These are phyloP conservation scores for Hyalella azteca DNA, from an alignment of 2,888 invertebrate genomes.

Conservation along the genomic window DNA sequence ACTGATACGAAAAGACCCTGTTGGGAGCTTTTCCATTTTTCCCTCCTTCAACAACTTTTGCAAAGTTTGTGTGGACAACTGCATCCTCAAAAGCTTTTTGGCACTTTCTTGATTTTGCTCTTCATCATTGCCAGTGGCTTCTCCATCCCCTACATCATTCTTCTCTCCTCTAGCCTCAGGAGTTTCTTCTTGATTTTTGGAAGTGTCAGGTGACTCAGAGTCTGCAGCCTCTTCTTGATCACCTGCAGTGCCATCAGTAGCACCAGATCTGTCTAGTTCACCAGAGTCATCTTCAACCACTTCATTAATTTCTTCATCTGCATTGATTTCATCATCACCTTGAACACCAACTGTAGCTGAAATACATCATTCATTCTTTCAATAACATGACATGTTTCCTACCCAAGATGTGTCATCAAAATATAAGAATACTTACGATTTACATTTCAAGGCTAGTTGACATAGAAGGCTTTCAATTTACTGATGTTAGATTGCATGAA, in stretches of 20 bases:
- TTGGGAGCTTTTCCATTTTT: constrained; percentile 39
- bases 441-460: too few relatives aligned
- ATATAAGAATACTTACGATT: too few relatives aligned
- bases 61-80: constrained; percentile 39
- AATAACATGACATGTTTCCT: too few relatives aligned
- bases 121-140: neutral
- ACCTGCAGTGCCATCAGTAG: neutral
- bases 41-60: constrained; percentile 45
- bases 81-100: constrained; percentile 38
- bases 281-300: constrained; percentile 1
- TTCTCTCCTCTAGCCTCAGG: neutral
- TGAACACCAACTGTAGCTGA: too few relatives aligned
- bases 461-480: too few relatives aligned
- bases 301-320: constrained; percentile 23
- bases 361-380: too few relatives aligned
- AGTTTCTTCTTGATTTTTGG: neutral
- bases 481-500: too few relatives aligned
- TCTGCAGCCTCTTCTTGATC: neutral
- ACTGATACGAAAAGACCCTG: constrained; percentile 37
- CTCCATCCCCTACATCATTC: neutral
- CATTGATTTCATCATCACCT: constrained; percentile 8
- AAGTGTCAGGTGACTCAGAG: neutral
- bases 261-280: neutral
- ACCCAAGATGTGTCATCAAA: too few relatives aligned
- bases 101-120: constrained; percentile 15